Evolutionary conservation across 2,113 vertebrate species (phyloP).

Genomic region (Nipponia nippon): DNA sequence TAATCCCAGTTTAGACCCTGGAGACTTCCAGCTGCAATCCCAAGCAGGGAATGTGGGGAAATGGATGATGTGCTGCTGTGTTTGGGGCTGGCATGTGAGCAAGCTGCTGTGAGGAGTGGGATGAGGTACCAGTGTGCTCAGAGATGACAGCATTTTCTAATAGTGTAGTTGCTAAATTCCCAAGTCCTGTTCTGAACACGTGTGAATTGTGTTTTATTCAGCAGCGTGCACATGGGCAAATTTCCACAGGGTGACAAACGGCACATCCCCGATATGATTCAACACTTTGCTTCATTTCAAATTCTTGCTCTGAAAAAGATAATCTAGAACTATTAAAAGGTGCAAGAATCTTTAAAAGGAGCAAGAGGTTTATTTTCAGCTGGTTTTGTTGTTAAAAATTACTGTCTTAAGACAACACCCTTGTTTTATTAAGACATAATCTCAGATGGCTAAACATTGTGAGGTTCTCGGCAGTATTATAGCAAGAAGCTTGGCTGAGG

Average conservation of each 20-base stretch:
- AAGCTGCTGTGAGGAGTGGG: background rate
- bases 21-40: background rate
- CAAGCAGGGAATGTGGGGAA: rapidly evolving
- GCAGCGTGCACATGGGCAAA: rapidly evolving
- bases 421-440: background rate
- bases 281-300: background rate
- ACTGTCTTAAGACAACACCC: background rate
- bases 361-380: background rate
- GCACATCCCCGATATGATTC: background rate
- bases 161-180: background rate
- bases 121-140: rapidly evolving
- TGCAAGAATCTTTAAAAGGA: background rate
- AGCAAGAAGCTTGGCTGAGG: background rate
- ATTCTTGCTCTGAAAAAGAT: background rate
- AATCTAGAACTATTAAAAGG: background rate
- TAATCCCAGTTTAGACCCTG: background rate
- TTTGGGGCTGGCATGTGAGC: too few species aligned
- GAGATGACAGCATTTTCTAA: background rate
- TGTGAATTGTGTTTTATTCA: background rate
- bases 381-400: background rate
- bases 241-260: background rate
- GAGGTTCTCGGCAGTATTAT: background rate
- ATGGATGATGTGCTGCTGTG: rapidly evolving
- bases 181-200: too few species aligned
- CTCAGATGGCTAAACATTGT: background rate